These are phyloP conservation scores for Drosophila fungiperda DNA, from an alignment of 2,888 invertebrate species.

Conservation along the genomic window DNA sequence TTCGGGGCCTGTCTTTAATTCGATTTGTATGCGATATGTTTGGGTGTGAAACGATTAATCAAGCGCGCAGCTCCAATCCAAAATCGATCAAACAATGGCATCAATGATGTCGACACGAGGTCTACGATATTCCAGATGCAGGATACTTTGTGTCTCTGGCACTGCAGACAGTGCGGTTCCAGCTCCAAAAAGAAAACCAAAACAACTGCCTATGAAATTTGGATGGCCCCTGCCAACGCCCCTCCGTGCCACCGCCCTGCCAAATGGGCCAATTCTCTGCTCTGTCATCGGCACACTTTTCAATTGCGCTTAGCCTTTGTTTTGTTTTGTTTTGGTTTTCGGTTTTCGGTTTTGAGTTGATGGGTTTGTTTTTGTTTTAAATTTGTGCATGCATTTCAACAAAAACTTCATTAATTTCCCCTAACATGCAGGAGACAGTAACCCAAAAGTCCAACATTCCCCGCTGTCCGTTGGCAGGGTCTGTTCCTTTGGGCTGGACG, in stretches of 20 bases:
- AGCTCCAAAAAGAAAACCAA: slow-evolving; percentile 16
- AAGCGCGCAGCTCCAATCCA: slow-evolving; percentile 40
- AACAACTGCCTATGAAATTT: slow-evolving; percentile 17
- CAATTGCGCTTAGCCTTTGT: slow-evolving; percentile 54
- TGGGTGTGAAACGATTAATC: slow-evolving; percentile 80
- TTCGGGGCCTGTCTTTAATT: slow-evolving; percentile 66
- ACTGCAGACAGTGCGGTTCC: slow-evolving; percentile 68
- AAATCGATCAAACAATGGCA: slow-evolving; percentile 70
- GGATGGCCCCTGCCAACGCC: slow-evolving; percentile 28
- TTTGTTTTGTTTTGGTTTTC: slow-evolving; percentile 36
- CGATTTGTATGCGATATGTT: slow-evolving; percentile 74
- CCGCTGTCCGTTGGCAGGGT: slow-evolving; percentile 14
- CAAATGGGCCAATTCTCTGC: slow-evolving; percentile 24
- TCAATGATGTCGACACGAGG: slow-evolving; percentile 60
- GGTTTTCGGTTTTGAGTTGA: slow-evolving; percentile 8
- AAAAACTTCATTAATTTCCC: slow-evolving; percentile 81
- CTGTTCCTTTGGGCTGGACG: slow-evolving; percentile 64
- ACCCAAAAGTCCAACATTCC: slow-evolving; percentile 35
- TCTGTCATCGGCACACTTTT: slow-evolving; percentile 65
- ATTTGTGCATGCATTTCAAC: slow-evolving; percentile 65
- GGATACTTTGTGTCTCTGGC: slow-evolving; percentile 60
- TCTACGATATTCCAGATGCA: slow-evolving; percentile 52
- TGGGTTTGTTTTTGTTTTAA: slow-evolving; percentile 30
- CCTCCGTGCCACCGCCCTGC: slow-evolving; percentile 1
- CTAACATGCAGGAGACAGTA: slow-evolving; percentile 41